Evolutionary conservation across 2,888 invertebrate genomes (phyloP), one percentile per base, ranked within the genome.

Genomic region (Hemithea aestivaria): DNA sequence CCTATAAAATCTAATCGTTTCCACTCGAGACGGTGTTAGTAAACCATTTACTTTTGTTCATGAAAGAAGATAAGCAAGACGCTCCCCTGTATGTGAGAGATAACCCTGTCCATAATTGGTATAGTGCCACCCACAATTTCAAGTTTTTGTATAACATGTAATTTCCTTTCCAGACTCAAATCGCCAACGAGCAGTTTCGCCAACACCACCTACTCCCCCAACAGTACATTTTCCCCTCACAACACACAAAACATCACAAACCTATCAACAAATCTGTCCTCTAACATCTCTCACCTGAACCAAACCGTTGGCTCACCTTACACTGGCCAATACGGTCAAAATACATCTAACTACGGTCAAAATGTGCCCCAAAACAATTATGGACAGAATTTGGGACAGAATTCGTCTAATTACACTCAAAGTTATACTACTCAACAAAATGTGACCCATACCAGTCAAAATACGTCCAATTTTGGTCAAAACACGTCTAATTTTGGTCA

Each of bases 171-270:
- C 71, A 82, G 82, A 53, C 68, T 79, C 50, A 81, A 81, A 45
- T 70, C 78, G 0, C 77, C 81, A 0, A 83, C 67, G 45, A 79
- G 78, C 58, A 84, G 83, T 22, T 85, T 79, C 66, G 72, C 59
- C 2, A 85, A 85, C 69, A 85, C 84, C 0, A 87, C 85, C 0
- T 85, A 82, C 70, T 77, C 75, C 6, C 85, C 85, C 0, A 85
- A 85, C 73, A 80, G 76, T 46, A 78, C 82, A 0, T 76, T 71
- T 60, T 66, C 74, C 0, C 63, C 73, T 0, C 73, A 76, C 35
- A 34, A 46, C 10, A 45, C 56, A 0, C 58, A 61, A 21, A 62
- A 66, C 50, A 56, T 60, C 1, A 69, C 65, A 20, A 66, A 66
- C 53, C 46, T 75, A 1, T 69, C 64, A 30, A 69, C 65, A 20